Conservation (phyloP, 2,113 vertebrate species). For the Saguinus midas region DNA sequence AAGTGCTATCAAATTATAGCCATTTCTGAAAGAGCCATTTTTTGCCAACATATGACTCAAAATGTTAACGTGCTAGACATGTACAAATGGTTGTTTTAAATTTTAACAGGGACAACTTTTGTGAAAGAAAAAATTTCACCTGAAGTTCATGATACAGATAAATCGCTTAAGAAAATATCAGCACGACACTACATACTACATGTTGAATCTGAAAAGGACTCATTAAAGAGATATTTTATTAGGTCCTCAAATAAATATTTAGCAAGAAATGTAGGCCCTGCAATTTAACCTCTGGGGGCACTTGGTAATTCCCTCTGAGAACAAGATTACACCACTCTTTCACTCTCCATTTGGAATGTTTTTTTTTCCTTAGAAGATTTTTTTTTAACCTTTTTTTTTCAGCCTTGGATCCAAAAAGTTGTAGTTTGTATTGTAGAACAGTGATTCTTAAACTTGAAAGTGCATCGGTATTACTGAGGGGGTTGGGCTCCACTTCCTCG, state of each 20-base stretch:
- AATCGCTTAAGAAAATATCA: accelerated
- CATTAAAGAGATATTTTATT: not conserved
- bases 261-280: not conserved
- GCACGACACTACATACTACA: accelerated
- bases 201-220: not conserved
- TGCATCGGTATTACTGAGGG: not conserved
- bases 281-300: not conserved
- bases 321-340: not conserved
- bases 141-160: not conserved
- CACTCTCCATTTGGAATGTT: not conserved
- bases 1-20: slow-evolving; percentile 42
- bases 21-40: slow-evolving; percentile 51
- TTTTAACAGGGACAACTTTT: not conserved
- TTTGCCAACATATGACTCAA: slow-evolving; percentile 21
- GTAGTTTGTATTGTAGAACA: not conserved
- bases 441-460: not conserved
- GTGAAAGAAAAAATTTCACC: not conserved
- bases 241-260: not conserved
- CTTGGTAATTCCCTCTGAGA: not conserved
- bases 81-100: not conserved
- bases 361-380: not conserved
- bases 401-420: not conserved
- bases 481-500: not conserved
- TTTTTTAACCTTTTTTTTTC: not conserved
- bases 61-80: not conserved